Base-by-base conservation (phyloP, 1,140 invertebrate genomes). In the Trypoxylus dichotomus region DNA sequence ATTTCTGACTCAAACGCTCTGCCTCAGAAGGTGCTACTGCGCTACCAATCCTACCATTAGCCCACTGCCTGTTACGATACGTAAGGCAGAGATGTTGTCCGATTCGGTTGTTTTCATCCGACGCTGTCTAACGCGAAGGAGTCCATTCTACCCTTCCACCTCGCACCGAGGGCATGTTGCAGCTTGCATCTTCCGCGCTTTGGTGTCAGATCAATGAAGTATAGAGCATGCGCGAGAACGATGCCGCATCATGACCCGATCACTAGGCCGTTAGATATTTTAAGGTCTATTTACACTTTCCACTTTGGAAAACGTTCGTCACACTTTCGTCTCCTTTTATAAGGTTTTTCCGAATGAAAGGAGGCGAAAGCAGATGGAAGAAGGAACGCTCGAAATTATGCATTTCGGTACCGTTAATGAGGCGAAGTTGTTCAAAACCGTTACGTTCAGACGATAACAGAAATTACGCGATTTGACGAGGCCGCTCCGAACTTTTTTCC, bases 31-130 rank as follows among this genome's bases (percentile, higher is more conserved):
- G 78, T 82, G 82, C 79, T 81, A 82, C 81, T 83, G 81, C 82
- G 82, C 81, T 83, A 82, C 80, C 82, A 80, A 79, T 79, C 81
- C 81, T 83, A 82, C 80, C 82, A 80, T 80, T 79, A 81, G 79
- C 79, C 81, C 79, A 83, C 82, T 81, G 80, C 78, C 77, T 54
- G 76, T 60, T 76, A 74, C 71, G 54, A 58, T 72, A 19, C 76
- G 15, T 19, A 3, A 47, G 74, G 63, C 79, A 81, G 79, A 79
- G 79, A 80, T 80, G 78, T 79, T 79, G 78, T 79, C 75, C 71
- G 78, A 63, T 77, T 2, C 41, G n/a, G n/a, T n/a, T n/a, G n/a
- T n/a, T n/a, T n/a, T n/a, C 37, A 24, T 41, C 43, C n/a, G 7
- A 47, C 43, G 43, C 43, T 19, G 3, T 47, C 43, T 13, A 47